Evolutionary conservation across 2,888 invertebrate species (phyloP), one percentile per base, ranked within the genome.

Genomic region (Antheraea yamamai): DNA sequence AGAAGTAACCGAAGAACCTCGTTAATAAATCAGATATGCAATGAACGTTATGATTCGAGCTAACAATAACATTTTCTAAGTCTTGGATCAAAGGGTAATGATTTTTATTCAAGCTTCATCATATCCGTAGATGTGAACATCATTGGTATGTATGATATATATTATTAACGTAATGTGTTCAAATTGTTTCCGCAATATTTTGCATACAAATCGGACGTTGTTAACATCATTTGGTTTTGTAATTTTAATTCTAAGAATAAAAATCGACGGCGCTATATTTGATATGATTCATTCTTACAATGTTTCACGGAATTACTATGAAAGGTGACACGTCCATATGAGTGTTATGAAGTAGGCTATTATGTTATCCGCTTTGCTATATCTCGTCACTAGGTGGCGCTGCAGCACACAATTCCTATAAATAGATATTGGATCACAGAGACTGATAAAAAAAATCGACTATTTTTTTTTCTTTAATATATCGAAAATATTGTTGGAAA

Each of bases 41-140:
- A 6, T 16, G 14, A 16, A 14, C 16, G 30, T 66, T 30, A 1
- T 14, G 6, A 66, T 66, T 66, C 30, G 12, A 66, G 26, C 64
- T 26, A 66, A 26, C 16, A 61, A 61, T 61, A 61, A 30, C 4
- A 66, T 16, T 66, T 66, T 66, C 30, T 66, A 66, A 66, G 64
- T 30, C 30, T 30, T 30, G 16, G 16, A 66, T 66, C 64, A 66
- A 66, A 30, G 64, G 64, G 64, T 61, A 66, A 39, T 70, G n/a
- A 39, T 70, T 70, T 70, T 39, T 70, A 70, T 70, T 70, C 70
- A 70, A 70, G 70, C 39, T 39, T 10, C 39, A 70, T 70, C 70
- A 70, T 70, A 39, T 70, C 70, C 35, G 68, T 68, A 35, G 16
- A 18, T 18, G 23, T 39, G 39, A 70, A 39, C 39, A 70, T 35